A percentile compares a stretch with the other conserved stretches of the same genome.
phyloP scores from a whole-genome alignment of 2,797 vertebrate species.

The Alfaro cultratus region DNA sequence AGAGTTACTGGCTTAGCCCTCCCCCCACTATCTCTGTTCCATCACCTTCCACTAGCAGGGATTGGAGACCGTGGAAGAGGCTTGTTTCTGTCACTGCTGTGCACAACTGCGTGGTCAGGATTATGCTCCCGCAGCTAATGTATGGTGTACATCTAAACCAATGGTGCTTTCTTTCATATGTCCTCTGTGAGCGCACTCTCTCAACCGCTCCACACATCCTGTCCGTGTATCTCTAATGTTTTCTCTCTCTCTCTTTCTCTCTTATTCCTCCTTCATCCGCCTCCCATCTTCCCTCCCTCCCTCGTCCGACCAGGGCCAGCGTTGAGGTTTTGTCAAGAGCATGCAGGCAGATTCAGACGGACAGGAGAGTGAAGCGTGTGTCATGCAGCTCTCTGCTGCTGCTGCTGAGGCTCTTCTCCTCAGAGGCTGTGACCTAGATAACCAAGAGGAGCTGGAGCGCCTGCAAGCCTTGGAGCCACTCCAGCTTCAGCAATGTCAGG shows the following conservation, averaged over 20 bases:
- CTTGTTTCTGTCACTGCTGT: conserved; percentile 39
- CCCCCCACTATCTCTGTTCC: conserved; percentile 73
- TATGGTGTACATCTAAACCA: conserved; percentile 63
- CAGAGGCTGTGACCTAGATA: conserved; percentile 83
- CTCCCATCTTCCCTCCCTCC: conserved; percentile 30
- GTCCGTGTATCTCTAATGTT: conserved; percentile 61
- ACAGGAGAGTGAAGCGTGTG: conserved; percentile 81
- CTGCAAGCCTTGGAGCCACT: conserved; percentile 78
- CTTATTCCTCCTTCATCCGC: conserved; percentile 47
- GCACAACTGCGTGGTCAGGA: conserved; percentile 52
- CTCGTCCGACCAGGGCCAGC: conserved; percentile 62
- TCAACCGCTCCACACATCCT: conserved; percentile 50
- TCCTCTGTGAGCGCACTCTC: conserved; percentile 55
- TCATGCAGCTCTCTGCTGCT: conserved; percentile 72
- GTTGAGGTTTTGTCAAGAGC: conserved; percentile 78
- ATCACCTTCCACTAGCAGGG: conserved; percentile 67
- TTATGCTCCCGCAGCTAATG: conserved; percentile 57
- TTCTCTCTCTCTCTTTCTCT: conserved; percentile 8
- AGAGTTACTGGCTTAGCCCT: conserved; percentile 71
- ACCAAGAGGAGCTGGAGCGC: conserved; percentile 80
- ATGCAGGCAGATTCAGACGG: conserved; percentile 72
- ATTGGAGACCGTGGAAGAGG: conserved; percentile 62
- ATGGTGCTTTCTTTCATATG: conserved; percentile 58
- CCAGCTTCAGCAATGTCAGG: conserved; percentile 80
- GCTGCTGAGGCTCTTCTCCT: conserved; percentile 73